Evolutionary conservation across 2,797 vertebrate genomes (phyloP), one percentile per base, ranked within the genome.

Genomic region (Allochrocebus solatus): DNA sequence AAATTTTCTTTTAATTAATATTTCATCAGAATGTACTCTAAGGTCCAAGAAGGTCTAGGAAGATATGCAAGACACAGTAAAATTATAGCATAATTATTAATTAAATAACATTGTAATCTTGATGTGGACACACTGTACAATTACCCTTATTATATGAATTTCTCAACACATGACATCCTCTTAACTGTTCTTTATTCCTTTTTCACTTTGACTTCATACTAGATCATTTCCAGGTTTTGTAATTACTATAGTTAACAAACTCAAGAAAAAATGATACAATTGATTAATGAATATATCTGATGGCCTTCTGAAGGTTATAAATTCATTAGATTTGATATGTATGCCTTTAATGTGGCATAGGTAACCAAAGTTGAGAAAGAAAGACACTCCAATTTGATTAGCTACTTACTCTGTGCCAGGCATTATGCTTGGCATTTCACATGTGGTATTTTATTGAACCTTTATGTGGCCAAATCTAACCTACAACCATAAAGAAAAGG

Each of bases 1-100:
- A 10, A 72, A 21, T 96, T 96, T 90, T 79, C 26, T 97, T 89
- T 92, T 93, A 91, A 97, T 98, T 97, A 96, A 82, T 93, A 96
- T 78, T 96, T 83, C 74, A 97, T 92, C 84, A 97, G 57, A 96
- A 89, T 92, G 16, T 81, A 75, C 88, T 96, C 53, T 81, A 67
- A 97, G 67, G 87, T 80, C 88, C 92, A 98, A 57, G 85, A 97
- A 89, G 46, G 70, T 86, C 78, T 76, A 74, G 50, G 41, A 91
- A 89, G 94, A 78, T 89, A 96, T 39, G 59, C 16, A 95, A 39
- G 95, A 76, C 19, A 93, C 36, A 94, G 70, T n/a, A 81, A 95
- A 92, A 96, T 41, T 67, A 94, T 84, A 96, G 75, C 19, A 70
- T 91, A 75, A 96, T 96, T 75, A 93, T 89, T 96, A 96, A 97